phyloP scores from a whole-genome alignment of 2,113 vertebrate genomes.

The Solea senegalensis region DNA sequence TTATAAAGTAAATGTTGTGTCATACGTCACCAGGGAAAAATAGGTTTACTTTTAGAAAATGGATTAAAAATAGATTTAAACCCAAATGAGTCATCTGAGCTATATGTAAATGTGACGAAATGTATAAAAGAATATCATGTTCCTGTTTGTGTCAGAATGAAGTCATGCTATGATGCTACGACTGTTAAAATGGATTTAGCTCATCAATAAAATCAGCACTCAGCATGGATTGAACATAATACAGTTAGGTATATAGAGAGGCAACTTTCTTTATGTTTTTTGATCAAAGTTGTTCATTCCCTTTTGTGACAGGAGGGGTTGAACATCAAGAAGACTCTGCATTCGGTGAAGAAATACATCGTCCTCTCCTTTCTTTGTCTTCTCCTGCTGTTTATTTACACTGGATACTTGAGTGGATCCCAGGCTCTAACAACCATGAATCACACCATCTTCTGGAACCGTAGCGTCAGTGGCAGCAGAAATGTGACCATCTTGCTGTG shows the following conservation, averaged over 20 bases:
- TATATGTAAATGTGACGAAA: no score
- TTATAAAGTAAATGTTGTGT: no score
- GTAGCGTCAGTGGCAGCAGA: not conserved
- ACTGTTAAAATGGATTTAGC: no score
- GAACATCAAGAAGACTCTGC: not conserved
- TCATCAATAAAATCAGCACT: no score
- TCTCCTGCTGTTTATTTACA: constrained; percentile 8
- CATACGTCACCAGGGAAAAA: no score
- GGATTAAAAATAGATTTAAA: no score
- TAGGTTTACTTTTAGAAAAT: no score
- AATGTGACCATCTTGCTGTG: constrained; percentile 85
- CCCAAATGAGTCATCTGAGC: no score
- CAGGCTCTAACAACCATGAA: not conserved
- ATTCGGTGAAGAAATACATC: constrained; percentile 12
- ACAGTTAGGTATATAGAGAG: not conserved
- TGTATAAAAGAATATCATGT: not conserved
- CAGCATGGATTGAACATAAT: no score
- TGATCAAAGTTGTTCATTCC: not conserved
- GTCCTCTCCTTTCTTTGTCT: constrained; percentile 12
- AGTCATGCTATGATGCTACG: not conserved
- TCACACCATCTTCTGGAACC: accelerated
- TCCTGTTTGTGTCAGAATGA: not conserved
- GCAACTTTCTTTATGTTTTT: not conserved
- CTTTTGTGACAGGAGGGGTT: constrained; percentile 28
- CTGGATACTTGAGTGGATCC: not conserved